Conservation (phyloP, 1,140 invertebrate genomes). For the Micrasema longulum region DNA sequence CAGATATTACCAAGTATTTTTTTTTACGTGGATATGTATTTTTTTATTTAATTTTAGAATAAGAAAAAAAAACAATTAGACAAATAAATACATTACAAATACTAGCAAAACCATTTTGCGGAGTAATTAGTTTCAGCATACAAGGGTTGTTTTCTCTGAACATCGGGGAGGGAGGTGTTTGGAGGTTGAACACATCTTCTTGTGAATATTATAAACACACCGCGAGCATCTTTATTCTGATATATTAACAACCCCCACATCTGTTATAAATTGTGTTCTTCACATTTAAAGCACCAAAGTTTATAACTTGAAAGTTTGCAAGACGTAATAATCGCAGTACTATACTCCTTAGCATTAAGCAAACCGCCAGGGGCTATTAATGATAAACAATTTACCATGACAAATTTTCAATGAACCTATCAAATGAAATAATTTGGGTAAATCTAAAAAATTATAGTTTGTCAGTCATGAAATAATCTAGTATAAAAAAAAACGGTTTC, state of each 20-base stretch:
- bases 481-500: too few relatives aligned
- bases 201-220: slow-evolving; percentile 39
- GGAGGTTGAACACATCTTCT: neutral
- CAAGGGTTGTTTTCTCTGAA: neutral
- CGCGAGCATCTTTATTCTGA: slow-evolving; percentile 51
- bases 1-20: too few relatives aligned
- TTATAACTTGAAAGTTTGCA: slow-evolving; percentile 52
- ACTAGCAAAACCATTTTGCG: slow-evolving; percentile 2
- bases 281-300: slow-evolving; percentile 53
- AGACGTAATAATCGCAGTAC: slow-evolving; percentile 48
- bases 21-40: too few relatives aligned
- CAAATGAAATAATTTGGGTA: too few relatives aligned
- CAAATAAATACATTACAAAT: too few relatives aligned
- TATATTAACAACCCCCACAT: slow-evolving; percentile 49
- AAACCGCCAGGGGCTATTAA: neutral
- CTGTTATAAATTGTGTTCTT: slow-evolving; percentile 55
- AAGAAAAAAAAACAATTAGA: too few relatives aligned
- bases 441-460: too few relatives aligned
- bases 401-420: too few relatives aligned
- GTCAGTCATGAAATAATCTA: too few relatives aligned
- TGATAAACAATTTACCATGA: neutral
- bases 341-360: slow-evolving; percentile 12
- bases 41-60: too few relatives aligned
- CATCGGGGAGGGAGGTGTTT: neutral
- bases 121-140: slow-evolving; percentile 16